Conservation (phyloP, 2,113 vertebrate species). For the Saimiri boliviensis region DNA sequence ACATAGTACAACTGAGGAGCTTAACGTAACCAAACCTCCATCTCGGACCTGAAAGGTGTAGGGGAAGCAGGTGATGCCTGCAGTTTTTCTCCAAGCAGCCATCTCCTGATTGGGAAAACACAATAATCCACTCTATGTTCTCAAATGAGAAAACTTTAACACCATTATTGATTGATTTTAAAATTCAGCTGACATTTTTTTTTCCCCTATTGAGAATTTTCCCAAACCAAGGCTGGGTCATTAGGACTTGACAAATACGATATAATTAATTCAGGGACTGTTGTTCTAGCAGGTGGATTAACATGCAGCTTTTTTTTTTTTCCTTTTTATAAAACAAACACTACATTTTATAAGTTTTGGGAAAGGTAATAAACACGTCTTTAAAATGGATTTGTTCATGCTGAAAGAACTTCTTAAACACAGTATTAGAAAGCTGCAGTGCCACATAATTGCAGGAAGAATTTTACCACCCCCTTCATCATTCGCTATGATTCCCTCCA, state of each 20-base stretch:
- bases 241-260: conserved; percentile 74
- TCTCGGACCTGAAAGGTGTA: accelerated
- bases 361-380: conserved; percentile 72
- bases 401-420: conserved; percentile 78
- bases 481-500: too few species aligned
- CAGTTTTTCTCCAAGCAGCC: not conserved
- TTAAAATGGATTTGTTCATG: conserved; percentile 73
- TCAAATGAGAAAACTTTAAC: conserved; percentile 24
- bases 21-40: not conserved
- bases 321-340: conserved; percentile 76
- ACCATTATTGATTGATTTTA: conserved; percentile 44
- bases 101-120: not conserved
- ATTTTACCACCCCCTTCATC: not conserved
- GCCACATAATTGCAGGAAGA: not conserved
- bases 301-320: conserved; percentile 49
- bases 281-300: conserved; percentile 74
- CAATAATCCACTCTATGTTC: not conserved
- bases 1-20: not conserved
- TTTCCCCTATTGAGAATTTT: conserved; percentile 56
- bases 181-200: conserved; percentile 63
- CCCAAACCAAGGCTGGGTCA: conserved; percentile 44
- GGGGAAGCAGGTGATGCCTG: not conserved
- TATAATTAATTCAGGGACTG: conserved; percentile 79
- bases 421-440: not conserved
- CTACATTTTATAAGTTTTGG: conserved; percentile 31